Percentiles rank a stretch among this genome's conserved stretches.
These are phyloP conservation scores for Lagorchestes hirsutus DNA, from an alignment of 2,797 vertebrate species.

Conservation along the genomic window DNA sequence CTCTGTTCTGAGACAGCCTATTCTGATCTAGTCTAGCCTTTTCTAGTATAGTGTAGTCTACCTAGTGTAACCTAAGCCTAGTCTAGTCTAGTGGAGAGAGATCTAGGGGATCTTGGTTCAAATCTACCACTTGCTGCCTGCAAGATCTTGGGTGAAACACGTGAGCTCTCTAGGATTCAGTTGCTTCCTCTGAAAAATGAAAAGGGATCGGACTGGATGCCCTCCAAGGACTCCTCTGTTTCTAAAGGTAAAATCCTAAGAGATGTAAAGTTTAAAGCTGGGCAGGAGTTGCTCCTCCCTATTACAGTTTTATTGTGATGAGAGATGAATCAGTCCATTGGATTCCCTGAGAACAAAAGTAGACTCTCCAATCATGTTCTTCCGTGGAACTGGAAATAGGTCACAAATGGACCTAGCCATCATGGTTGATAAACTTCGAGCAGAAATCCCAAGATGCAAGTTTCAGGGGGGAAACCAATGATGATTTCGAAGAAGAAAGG, in stretches of 20 bases:
- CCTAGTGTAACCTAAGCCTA: neutral
- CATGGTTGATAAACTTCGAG: neutral
- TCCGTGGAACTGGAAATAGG: neutral
- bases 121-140: neutral
- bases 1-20: neutral
- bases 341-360: neutral
- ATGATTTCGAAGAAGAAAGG: neutral
- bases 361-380: neutral
- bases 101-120: neutral
- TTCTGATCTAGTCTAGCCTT: neutral
- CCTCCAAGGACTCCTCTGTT: neutral
- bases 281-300: neutral
- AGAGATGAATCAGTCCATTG: neutral
- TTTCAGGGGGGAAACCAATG: neutral
- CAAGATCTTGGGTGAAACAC: neutral
- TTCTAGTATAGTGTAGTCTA: too few relatives aligned
- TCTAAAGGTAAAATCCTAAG: neutral
- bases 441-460: neutral
- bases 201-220: neutral
- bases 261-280: neutral
- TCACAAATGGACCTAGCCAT: neutral
- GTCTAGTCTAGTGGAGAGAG: neutral
- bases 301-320: neutral
- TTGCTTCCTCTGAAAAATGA: neutral
- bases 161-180: neutral